These are phyloP conservation scores for Oncopeltus fasciatus DNA, from an alignment of 1,140 invertebrate genomes.

Conservation along the genomic window DNA sequence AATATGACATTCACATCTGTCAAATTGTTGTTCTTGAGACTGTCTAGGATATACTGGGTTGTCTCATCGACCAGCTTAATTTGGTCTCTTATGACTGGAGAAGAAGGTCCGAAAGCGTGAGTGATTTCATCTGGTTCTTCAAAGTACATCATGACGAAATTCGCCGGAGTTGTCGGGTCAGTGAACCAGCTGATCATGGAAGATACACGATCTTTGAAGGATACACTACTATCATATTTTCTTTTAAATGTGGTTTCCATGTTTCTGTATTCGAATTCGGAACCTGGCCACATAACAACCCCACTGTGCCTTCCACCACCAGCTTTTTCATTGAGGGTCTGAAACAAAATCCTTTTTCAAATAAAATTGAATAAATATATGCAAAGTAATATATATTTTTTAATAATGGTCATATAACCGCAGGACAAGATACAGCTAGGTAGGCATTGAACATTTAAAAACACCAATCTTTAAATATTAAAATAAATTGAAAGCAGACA, in stretches of 20 bases:
- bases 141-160: slow-evolving; percentile 54
- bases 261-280: slow-evolving; percentile 33
- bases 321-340: slow-evolving; percentile 39
- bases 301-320: slow-evolving; percentile 36
- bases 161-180: slow-evolving; percentile 37
- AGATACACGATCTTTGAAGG: slow-evolving; percentile 42
- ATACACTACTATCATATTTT: slow-evolving; percentile 34
- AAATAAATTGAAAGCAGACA: too few species aligned
- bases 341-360: too few species aligned
- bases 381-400: background rate
- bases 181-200: slow-evolving; percentile 48
- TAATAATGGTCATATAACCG: too few species aligned
- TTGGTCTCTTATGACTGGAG: slow-evolving; percentile 32
- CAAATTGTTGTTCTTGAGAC: slow-evolving; percentile 35
- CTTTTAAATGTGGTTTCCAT: slow-evolving; percentile 32
- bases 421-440: too few species aligned
- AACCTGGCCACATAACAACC: slow-evolving; percentile 47
- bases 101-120: slow-evolving; percentile 36
- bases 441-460: too few species aligned
- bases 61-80: slow-evolving; percentile 39
- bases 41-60: slow-evolving; percentile 40
- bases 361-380: too few species aligned
- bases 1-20: slow-evolving; percentile 49
- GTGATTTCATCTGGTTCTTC: slow-evolving; percentile 52
- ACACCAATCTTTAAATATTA: too few species aligned